A percentile compares a stretch with the other conserved stretches of the same genome.
These are phyloP conservation scores for Alosa alosa DNA, from an alignment of 2,113 vertebrate genomes.

Conservation along the genomic window DNA sequence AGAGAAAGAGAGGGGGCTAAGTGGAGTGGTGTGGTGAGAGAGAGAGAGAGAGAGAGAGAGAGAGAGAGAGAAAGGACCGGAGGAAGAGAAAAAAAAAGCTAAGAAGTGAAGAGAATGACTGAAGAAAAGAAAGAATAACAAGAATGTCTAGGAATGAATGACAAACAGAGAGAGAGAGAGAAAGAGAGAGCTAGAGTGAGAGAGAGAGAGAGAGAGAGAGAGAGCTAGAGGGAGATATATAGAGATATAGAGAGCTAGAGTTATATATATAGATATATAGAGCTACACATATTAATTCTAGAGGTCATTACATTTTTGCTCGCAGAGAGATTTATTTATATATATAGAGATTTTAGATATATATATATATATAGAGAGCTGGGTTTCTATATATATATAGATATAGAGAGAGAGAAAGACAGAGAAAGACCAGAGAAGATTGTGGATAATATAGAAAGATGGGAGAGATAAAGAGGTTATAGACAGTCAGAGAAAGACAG, in stretches of 20 bases:
- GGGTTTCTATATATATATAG: too few relatives aligned
- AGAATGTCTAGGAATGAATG: not conserved
- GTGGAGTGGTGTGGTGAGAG: not conserved
- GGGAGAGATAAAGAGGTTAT: not conserved
- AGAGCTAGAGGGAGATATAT: too few relatives aligned
- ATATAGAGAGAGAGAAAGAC: not conserved
- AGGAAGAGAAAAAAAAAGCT: not conserved
- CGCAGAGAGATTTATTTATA: too few relatives aligned
- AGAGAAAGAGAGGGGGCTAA: not conserved
- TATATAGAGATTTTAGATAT: too few relatives aligned
- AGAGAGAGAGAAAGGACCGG: not conserved
- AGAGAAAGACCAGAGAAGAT: not conserved
- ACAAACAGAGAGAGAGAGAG: not conserved
- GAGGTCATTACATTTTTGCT: too few relatives aligned
- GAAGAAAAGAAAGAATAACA: not conserved
- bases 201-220: not conserved
- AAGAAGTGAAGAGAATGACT: not conserved
- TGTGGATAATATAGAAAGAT: not conserved
- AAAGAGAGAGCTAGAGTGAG: not conserved
- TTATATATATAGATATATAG: too few relatives aligned
- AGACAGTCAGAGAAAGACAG: too few relatives aligned
- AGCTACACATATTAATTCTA: too few relatives aligned
- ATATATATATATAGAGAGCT: too few relatives aligned
- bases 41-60: not conserved
- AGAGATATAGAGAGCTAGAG: too few relatives aligned